phyloP scores from a whole-genome alignment of 2,113 vertebrate genomes.

The Ammodytes dubius region DNA sequence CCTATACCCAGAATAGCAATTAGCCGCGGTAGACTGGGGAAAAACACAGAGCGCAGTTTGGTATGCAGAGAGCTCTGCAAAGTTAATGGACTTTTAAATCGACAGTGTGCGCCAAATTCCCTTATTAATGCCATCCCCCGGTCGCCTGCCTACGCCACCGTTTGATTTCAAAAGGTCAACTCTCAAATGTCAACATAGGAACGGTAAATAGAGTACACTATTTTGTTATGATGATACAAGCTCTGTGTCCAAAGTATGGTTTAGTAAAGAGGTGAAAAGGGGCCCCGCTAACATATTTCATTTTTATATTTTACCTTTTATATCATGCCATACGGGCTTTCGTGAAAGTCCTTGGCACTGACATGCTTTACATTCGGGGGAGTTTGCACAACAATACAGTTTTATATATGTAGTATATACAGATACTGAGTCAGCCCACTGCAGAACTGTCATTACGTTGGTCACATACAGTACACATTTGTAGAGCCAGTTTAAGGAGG shows the following conservation, averaged over 20 bases:
- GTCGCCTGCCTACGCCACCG: conserved; percentile 67
- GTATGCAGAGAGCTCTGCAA: conserved; percentile 81
- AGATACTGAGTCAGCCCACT: no score
- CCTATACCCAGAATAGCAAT: conserved; percentile 83
- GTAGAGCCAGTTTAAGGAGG: neutral
- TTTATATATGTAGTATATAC: neutral
- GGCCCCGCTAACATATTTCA: neutral
- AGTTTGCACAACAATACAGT: neutral
- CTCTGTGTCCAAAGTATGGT: conserved; percentile 47
- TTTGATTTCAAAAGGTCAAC: conserved; percentile 85
- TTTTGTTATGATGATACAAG: conserved; percentile 68
- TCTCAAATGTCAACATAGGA: conserved; percentile 84
- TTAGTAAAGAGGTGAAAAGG: conserved; percentile 30
- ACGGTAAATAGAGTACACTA: conserved; percentile 75
- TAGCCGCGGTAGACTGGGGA: conserved; percentile 77
- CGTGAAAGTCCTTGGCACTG: neutral
- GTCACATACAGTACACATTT: neutral
- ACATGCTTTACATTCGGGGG: neutral
- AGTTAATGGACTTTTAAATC: conserved; percentile 88
- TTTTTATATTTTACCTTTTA: neutral
- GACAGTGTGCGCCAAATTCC: conserved; percentile 81
- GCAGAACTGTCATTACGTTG: neutral
- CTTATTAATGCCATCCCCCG: conserved; percentile 82
- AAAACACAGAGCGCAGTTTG: conserved; percentile 75
- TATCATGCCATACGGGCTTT: neutral